Percentiles rank a stretch among this genome's conserved stretches.
phyloP scores from a whole-genome alignment of 2,797 vertebrate genomes.

The Pygocentrus nattereri region DNA sequence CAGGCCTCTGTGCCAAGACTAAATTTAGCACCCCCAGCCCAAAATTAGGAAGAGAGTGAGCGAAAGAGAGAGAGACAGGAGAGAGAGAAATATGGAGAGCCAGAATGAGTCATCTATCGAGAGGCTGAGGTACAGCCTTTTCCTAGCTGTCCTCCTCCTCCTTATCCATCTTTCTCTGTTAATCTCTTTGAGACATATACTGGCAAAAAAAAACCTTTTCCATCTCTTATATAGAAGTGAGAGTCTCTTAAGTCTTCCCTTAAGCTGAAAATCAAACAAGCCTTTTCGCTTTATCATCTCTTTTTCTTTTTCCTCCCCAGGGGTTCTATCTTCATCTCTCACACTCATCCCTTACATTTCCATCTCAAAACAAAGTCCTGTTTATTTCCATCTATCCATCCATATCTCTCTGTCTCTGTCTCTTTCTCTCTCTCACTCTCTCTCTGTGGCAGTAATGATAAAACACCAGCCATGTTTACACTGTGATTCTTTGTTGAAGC shows the following conservation, averaged over 20 bases:
- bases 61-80: conserved; percentile 45
- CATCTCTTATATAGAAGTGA: conserved; percentile 19
- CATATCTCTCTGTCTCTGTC: conserved; percentile 38
- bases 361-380: conserved; percentile 75
- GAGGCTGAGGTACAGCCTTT: conserved; percentile 28
- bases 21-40: conserved; percentile 76
- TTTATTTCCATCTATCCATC: conserved; percentile 77
- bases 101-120: conserved; percentile 56
- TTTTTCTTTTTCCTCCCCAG: conserved; percentile 38
- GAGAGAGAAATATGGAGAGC: conserved; percentile 22
- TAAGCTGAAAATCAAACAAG: conserved; percentile 48
- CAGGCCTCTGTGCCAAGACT: conserved; percentile 76
- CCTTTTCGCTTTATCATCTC: conserved; percentile 43
- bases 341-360: conserved; percentile 60
- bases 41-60: conserved; percentile 70
- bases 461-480: conserved; percentile 74
- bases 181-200: conserved; percentile 15
- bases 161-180: conserved; percentile 32
- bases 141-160: conserved; percentile 23
- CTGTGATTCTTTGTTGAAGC: conserved; percentile 79
- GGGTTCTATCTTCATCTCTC: conserved; percentile 47
- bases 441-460: conserved; percentile 66
- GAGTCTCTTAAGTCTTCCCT: conserved; percentile 23
- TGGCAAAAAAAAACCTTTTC: conserved; percentile 6
- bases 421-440: background rate